Evolutionary conservation across 2,113 vertebrate species (phyloP).

Genomic region (Xenus cinereus): DNA sequence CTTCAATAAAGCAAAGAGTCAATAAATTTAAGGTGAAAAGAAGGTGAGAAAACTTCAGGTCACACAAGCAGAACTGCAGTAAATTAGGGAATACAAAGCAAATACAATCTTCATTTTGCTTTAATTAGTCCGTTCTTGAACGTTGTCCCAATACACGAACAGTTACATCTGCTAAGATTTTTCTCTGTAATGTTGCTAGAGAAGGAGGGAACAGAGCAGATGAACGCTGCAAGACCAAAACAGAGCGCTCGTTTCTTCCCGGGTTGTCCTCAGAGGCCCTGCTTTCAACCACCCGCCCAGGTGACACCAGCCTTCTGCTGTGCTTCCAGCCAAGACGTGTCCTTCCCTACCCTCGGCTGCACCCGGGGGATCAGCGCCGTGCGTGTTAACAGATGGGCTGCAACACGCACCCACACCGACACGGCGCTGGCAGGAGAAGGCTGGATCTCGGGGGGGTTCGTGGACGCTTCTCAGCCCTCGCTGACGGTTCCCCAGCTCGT

Average conservation of each 20-base stretch:
- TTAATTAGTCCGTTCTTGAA: neutral
- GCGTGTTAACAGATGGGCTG: neutral
- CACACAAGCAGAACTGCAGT: neutral
- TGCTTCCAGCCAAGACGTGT: fast-evolving
- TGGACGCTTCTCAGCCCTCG: fast-evolving
- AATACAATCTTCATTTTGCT: neutral
- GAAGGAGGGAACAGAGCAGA: neutral
- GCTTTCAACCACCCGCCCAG: neutral
- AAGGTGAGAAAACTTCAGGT: neutral
- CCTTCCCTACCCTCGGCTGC: neutral
- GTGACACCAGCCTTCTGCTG: fast-evolving
- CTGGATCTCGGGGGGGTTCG: neutral
- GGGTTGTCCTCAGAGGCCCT: fast-evolving
- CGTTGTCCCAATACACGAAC: neutral
- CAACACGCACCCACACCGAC: neutral
- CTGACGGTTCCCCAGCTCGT: fast-evolving
- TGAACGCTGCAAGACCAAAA: fast-evolving
- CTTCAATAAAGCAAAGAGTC: neutral
- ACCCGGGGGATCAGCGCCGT: fast-evolving
- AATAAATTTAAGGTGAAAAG: neutral
- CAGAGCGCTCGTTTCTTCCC: neutral
- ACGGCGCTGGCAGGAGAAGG: neutral
- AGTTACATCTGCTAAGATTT: neutral
- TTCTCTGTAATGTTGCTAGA: neutral
- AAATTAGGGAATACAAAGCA: neutral